Evolutionary conservation across 2,888 invertebrate genomes (phyloP).

Genomic region (Matsumyia berberina): DNA sequence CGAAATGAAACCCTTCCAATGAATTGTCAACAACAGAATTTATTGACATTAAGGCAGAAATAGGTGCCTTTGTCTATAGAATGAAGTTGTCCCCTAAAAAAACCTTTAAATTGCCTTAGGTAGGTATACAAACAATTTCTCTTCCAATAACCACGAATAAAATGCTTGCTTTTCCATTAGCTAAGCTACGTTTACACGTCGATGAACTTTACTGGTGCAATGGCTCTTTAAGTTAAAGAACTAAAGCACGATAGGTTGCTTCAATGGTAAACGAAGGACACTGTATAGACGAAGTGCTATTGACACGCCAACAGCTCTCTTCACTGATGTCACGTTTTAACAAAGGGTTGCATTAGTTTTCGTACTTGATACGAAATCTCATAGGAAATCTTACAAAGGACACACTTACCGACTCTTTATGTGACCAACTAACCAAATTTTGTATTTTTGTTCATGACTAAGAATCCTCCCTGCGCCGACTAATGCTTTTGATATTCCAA

Average conservation of each 20-base stretch:
- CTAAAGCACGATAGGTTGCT: background rate
- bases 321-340: background rate
- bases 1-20: no score
- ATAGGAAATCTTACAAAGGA: background rate
- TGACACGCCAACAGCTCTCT: background rate
- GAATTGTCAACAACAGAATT: no score
- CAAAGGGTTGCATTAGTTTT: background rate
- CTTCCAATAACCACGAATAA: no score
- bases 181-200: conserved; percentile 4
- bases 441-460: background rate
- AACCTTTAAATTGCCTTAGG: no score
- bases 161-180: no score
- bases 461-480: no score
- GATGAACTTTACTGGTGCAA: conserved; percentile 34
- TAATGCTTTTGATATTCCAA: background rate
- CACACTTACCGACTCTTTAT: no score
- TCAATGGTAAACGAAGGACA: background rate
- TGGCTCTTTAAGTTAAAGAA: background rate
- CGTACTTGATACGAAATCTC: background rate
- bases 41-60: no score
- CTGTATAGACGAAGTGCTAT: background rate
- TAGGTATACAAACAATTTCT: no score
- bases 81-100: no score
- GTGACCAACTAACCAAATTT: background rate
- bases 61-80: no score